Conservation (phyloP, 2,113 vertebrate species). For the Porphyrio hochstetteri region DNA sequence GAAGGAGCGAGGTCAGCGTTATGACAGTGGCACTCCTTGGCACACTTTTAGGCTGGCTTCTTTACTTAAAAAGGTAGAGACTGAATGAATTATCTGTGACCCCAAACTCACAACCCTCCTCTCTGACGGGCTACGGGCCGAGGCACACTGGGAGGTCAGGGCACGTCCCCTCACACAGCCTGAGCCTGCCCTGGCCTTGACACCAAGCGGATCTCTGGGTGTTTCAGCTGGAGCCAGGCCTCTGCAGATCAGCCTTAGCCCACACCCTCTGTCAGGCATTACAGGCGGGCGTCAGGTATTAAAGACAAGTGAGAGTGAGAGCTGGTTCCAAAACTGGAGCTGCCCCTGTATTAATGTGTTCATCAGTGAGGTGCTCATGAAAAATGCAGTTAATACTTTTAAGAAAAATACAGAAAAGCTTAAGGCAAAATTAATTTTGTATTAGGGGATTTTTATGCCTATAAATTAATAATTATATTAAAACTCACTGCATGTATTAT, state of each 20-base stretch:
- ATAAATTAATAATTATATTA: slow-evolving; percentile 49
- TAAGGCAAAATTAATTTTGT: slow-evolving; percentile 47
- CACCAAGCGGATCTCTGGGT: not conserved
- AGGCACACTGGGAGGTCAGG: not conserved
- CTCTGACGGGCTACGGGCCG: not conserved
- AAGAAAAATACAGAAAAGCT: slow-evolving; percentile 45
- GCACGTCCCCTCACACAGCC: not conserved
- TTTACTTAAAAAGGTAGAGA: not conserved
- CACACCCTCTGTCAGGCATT: fast-evolving
- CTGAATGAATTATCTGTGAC: not conserved
- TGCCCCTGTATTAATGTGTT: not conserved
- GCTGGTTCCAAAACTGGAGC: not conserved
- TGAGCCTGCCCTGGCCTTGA: not conserved
- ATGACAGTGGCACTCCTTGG: not conserved
- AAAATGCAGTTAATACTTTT: not conserved
- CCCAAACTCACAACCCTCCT: not conserved
- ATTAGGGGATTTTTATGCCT: slow-evolving; percentile 14
- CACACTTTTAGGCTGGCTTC: not conserved
- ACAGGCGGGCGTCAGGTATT: not conserved
- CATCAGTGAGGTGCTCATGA: not conserved
- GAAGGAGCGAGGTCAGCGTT: not conserved
- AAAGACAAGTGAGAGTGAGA: not conserved
- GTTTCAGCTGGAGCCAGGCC: not conserved
- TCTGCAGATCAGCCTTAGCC: not conserved
- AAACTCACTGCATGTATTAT: slow-evolving; percentile 32